A percentile compares a stretch with the other conserved stretches of the same genome.
Conservation (phyloP, 2,113 vertebrate species). For the Pollachius pollachius region DNA sequence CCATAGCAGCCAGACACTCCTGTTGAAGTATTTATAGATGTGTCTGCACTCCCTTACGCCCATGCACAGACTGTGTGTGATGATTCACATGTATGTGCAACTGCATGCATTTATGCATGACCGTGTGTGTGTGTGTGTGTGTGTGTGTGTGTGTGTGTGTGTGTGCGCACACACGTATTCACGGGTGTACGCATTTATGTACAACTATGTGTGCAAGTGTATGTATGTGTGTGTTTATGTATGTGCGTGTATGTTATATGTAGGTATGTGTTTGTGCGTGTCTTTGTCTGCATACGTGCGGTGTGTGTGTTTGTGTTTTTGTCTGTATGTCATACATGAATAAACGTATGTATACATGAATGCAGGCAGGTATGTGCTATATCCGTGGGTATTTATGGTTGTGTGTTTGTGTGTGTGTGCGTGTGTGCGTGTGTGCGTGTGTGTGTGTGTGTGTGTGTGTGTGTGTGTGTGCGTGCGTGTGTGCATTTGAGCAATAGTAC, state of each 20-base stretch:
- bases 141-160: slow-evolving; percentile 8
- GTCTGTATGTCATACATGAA: background rate
- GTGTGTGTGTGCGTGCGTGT: background rate
- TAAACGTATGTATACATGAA: background rate
- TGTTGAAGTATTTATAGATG: slow-evolving; percentile 29
- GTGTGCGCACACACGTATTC: background rate
- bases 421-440: no score
- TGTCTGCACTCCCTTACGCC: background rate
- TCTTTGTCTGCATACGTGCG: no score
- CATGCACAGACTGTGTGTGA: background rate
- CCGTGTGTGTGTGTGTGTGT: slow-evolving; percentile 9
- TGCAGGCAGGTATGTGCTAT: background rate
- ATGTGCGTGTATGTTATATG: no score
- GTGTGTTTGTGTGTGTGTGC: no score
- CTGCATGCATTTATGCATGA: slow-evolving; percentile 3
- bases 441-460: no score
- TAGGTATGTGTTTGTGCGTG: no score
- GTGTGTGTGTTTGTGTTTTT: no score
- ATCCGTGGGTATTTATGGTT: no score
- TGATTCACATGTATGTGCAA: background rate
- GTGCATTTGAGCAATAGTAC: slow-evolving; percentile 47
- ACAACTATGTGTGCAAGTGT: no score
- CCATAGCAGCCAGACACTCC: slow-evolving; percentile 59
- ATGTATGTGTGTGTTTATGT: no score
- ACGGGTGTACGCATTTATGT: no score